Percentiles rank a stretch among this genome's conserved stretches.
Conservation (phyloP, 2,797 vertebrate genomes). For the Myripristis murdjan region DNA sequence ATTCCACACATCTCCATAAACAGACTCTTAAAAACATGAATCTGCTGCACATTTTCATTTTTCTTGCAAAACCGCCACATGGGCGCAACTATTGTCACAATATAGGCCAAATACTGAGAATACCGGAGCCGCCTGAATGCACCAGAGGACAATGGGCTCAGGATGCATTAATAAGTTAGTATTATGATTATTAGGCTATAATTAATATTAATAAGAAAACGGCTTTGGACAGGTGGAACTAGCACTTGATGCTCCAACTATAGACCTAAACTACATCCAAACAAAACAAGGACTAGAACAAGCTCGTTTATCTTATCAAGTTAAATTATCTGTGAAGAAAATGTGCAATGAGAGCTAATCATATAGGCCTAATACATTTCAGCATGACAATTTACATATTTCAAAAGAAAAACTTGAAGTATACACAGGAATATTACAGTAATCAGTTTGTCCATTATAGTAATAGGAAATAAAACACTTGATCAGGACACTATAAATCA, state of each 20-base stretch:
- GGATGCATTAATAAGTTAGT: constrained; percentile 35
- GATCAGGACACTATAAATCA: too few species aligned
- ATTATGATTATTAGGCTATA: background rate
- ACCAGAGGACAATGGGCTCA: constrained; percentile 47
- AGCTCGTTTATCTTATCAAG: too few species aligned
- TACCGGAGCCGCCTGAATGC: constrained; percentile 20
- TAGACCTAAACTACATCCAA: too few species aligned
- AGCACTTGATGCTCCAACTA: constrained; percentile 37
- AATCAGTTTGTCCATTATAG: too few species aligned
- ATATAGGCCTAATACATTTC: too few species aligned
- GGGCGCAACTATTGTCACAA: constrained; percentile 15
- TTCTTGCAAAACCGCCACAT: constrained; percentile 1
- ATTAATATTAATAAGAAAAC: constrained; percentile 53
- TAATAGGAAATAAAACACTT: too few species aligned
- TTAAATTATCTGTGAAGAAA: too few species aligned
- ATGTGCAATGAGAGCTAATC: too few species aligned
- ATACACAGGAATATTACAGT: too few species aligned
- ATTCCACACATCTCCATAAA: background rate
- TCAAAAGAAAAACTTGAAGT: too few species aligned
- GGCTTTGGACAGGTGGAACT: constrained; percentile 61
- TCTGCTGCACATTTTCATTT: background rate
- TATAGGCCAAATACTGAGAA: constrained; percentile 16
- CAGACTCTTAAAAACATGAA: background rate
- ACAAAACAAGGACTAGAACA: too few species aligned
- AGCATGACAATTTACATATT: too few species aligned